Base-by-base conservation (phyloP, 1,140 invertebrate species). In the Heliothis subflexa region DNA sequence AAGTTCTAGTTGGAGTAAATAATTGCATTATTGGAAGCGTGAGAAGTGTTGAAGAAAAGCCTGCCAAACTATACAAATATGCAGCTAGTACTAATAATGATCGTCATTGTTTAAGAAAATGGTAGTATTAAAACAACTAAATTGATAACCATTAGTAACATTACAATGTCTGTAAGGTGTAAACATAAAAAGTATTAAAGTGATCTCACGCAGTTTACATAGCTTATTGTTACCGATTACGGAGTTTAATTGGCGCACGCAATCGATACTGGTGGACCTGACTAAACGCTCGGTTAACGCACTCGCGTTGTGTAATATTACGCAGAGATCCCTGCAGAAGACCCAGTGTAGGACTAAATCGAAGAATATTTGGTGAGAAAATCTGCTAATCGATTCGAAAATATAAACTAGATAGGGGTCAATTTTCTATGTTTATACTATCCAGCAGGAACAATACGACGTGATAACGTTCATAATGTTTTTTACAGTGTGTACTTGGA, bases 211-310 rank as follows among this genome's bases (percentile, higher is more conserved):
- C 52, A 49, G 72, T 18, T 74, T 33, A 75, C 25, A 16, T 3
- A 45, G 73, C 47, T 75, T 59, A 64, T 75, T 50, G 33, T 62
- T 40, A 49, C 66, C 50, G 47, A 75, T 75, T 75, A 75, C 49
- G 14, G n/a, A 70, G 47, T 70, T 52, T 64, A 75, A 75, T 75
- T 75, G 59, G 73, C 47, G 59, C 73, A 75, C 73, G 73, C 73
- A 75, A 75, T 75, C 73, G 49, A 75, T 71, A 55, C 68, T 64
- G 47, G 33, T 12, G 16, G 33, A 49, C 59, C 45, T 47, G 40
- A 21, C 57, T 28, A 52, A 74, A 75, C 21, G 59, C 7, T 57
- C 55, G 73, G 73, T 62, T 75, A 75, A 75, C 47, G 73, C 49
- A 75, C 55, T 73, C 54, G 18, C 21, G 13, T 57, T 73, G 52